Evolutionary conservation across 2,797 vertebrate species (phyloP).

Genomic region (Microcaecilia unicolor): DNA sequence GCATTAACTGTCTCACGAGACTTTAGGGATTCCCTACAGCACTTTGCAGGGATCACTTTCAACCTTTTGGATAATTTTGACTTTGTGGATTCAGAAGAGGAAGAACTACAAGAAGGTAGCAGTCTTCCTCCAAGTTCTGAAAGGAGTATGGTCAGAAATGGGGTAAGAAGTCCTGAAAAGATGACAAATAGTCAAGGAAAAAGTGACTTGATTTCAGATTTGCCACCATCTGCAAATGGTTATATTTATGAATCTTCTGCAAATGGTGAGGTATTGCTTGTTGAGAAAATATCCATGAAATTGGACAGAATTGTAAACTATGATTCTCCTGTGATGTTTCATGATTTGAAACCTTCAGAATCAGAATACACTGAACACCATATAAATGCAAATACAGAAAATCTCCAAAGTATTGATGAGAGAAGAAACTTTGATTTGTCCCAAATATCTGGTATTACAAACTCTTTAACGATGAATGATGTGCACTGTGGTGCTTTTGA

Average conservation of each 20-base stretch:
- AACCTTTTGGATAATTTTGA: constrained; percentile 48
- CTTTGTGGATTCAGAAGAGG: constrained; percentile 30
- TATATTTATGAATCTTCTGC: neutral
- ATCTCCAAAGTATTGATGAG: neutral
- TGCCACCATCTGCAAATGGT: neutral
- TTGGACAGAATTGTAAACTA: neutral
- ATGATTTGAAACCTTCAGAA: neutral
- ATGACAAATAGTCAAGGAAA: neutral
- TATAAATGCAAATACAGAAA: neutral
- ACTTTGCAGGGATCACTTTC: constrained; percentile 44
- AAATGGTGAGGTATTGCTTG: neutral
- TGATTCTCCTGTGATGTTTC: neutral
- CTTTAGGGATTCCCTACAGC: neutral
- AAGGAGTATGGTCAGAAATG: neutral
- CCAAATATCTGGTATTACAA: neutral
- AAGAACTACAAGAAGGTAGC: constrained; percentile 10
- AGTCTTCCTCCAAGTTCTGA: neutral
- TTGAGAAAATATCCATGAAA: neutral
- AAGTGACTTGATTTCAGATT: no score
- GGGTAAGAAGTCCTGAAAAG: no score
- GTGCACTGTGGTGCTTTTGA: neutral
- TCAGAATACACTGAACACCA: neutral
- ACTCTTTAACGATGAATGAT: neutral
- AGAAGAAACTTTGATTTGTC: neutral
- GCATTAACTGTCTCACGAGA: neutral